A percentile compares a stretch with the other conserved stretches of the same genome.
phyloP scores from a whole-genome alignment of 2,797 vertebrate genomes.

The Sarcoramphus papa region DNA sequence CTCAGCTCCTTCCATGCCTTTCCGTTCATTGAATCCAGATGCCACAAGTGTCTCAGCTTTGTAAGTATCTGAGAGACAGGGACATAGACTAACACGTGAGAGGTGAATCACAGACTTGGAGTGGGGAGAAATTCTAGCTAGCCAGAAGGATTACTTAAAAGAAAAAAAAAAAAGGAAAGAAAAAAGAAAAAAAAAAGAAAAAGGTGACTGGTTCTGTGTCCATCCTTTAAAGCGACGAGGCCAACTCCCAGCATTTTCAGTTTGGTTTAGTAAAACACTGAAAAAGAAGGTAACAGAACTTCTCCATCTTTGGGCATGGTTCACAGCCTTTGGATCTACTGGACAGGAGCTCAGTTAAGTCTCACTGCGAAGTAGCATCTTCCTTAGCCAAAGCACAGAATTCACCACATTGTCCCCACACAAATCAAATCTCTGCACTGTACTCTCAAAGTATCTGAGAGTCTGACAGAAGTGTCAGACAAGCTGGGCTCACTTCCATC shows the following conservation, averaged over 20 bases:
- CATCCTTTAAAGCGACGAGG: not conserved
- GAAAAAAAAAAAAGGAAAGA: not conserved
- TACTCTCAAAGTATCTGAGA: not conserved
- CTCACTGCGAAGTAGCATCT: not conserved
- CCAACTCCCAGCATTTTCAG: not conserved
- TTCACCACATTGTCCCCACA: not conserved
- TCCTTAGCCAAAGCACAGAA: not conserved
- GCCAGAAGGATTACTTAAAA: not conserved
- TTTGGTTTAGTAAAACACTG: not conserved
- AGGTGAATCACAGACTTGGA: not conserved
- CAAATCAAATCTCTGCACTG: not conserved
- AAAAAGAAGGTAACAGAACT: not conserved
- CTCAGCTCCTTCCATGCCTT: constrained; percentile 19
- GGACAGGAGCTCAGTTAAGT: not conserved
- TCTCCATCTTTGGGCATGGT: not conserved
- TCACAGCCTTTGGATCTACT: not conserved
- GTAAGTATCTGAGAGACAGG: not conserved
- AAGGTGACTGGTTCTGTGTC: not conserved
- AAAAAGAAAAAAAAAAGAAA: not conserved
- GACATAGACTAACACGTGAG: not conserved
- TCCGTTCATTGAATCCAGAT: not conserved
- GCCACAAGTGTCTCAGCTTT: not conserved
- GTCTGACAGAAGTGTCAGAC: accelerated
- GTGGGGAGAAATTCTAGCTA: not conserved
- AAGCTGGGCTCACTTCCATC: not conserved